Evolutionary conservation across 2,888 invertebrate species (phyloP).

Genomic region (Dryadula phaetusa): DNA sequence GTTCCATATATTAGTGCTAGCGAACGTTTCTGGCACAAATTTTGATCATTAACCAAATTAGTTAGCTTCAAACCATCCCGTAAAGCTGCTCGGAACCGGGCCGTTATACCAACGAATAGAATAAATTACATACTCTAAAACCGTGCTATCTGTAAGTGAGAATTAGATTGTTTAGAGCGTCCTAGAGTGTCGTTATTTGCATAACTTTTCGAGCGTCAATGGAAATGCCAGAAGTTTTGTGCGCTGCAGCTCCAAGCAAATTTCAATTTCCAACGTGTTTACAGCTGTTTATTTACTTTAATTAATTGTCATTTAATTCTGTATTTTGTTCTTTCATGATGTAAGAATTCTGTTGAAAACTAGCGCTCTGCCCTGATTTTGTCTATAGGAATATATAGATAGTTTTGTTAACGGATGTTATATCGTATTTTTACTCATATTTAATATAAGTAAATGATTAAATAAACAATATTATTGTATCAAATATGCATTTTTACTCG

Average conservation of each 20-base stretch:
- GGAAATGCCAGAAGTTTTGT: slow-evolving; percentile 16
- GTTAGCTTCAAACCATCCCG: slow-evolving; percentile 74
- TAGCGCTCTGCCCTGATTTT: not conserved
- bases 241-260: slow-evolving; percentile 6
- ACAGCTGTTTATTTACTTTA: not conserved
- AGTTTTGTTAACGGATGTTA: too few species aligned
- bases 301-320: not conserved
- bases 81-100: slow-evolving; percentile 62
- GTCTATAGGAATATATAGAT: not conserved
- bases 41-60: slow-evolving; percentile 83
- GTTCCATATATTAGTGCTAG: slow-evolving; percentile 82
- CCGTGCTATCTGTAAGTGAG: slow-evolving; percentile 48
- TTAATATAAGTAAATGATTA: too few species aligned
- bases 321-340: not conserved
- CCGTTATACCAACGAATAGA: slow-evolving; percentile 67
- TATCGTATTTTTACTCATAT: too few species aligned
- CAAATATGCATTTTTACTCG: too few species aligned
- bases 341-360: not conserved
- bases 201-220: slow-evolving; percentile 15
- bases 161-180: slow-evolving; percentile 40
- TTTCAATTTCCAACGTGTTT: not conserved
- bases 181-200: slow-evolving; percentile 24
- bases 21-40: slow-evolving; percentile 78
- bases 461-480: too few species aligned
- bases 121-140: slow-evolving; percentile 64